These are phyloP conservation scores for Cydia strobilella DNA, from an alignment of 1,140 invertebrate genomes.

Conservation along the genomic window DNA sequence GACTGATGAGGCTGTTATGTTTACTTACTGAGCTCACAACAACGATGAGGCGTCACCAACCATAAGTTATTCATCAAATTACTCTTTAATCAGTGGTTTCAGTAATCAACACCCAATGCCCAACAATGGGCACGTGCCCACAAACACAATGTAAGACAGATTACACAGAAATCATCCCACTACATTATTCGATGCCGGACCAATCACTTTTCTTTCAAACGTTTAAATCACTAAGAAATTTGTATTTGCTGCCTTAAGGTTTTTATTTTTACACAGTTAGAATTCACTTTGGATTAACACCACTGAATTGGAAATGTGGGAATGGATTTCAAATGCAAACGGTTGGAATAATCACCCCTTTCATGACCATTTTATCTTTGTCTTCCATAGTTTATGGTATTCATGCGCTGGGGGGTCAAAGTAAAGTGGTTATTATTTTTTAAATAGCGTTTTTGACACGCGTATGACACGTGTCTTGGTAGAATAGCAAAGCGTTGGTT, in stretches of 20 bases:
- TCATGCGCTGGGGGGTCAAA: constrained; percentile 30
- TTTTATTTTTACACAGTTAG: constrained; percentile 42
- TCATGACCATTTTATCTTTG: constrained; percentile 45
- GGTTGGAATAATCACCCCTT: constrained; percentile 67
- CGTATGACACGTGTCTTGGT: constrained; percentile 61
- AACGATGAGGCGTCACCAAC: constrained; percentile 13
- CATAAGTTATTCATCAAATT: constrained; percentile 28
- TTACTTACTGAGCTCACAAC: neutral
- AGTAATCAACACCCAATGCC: constrained; percentile 39
- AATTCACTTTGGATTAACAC: constrained; percentile 21
- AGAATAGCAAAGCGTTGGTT: constrained; percentile 69
- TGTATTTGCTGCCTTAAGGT: neutral
- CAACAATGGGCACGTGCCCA: constrained; percentile 39
- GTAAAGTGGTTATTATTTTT: constrained; percentile 46
- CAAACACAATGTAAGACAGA: constrained; percentile 63
- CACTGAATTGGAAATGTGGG: constrained; percentile 29
- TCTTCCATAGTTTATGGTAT: neutral
- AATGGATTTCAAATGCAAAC: constrained; percentile 65
- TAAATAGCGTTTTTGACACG: constrained; percentile 62
- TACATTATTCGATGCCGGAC: constrained; percentile 55
- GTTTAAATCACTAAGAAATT: constrained; percentile 48
- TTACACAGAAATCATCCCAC: constrained; percentile 53
- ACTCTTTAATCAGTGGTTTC: constrained; percentile 27
- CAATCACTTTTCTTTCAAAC: constrained; percentile 50
- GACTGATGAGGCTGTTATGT: neutral